Conservation (phyloP, 2,888 invertebrate genomes). For the Alitta virens region DNA sequence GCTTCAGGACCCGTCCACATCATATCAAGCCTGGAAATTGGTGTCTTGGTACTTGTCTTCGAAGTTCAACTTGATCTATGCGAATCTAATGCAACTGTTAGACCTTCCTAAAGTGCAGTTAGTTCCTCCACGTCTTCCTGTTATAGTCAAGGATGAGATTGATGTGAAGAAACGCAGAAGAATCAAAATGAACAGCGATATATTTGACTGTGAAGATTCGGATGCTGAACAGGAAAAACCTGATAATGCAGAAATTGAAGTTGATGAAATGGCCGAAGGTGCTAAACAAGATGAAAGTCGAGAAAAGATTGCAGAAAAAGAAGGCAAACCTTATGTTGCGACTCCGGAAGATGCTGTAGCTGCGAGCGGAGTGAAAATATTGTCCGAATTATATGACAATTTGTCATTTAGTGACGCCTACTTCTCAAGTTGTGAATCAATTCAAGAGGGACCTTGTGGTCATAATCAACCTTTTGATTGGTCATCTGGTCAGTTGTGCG, state of each 20-base stretch:
- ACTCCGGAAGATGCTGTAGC: background rate
- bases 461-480: background rate
- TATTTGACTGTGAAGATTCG: background rate
- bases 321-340: too few relatives aligned
- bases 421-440: background rate
- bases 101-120: background rate
- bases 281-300: background rate
- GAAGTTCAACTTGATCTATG: conserved; percentile 9
- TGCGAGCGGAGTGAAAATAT: background rate
- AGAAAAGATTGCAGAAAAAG: background rate
- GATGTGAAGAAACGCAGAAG: background rate
- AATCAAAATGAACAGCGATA: conserved; percentile 2
- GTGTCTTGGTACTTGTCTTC: conserved; percentile 1
- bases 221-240: background rate
- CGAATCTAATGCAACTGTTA: conserved; percentile 7
- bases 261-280: background rate
- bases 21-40: background rate
- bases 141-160: background rate
- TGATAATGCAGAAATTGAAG: background rate
- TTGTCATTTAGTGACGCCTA: conserved; percentile 13
- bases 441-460: background rate
- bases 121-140: background rate
- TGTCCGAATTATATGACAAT: conserved; percentile 15
- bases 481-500: background rate
- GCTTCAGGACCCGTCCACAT: background rate